phyloP scores from a whole-genome alignment of 2,113 vertebrate species.

The Cariama cristata region DNA sequence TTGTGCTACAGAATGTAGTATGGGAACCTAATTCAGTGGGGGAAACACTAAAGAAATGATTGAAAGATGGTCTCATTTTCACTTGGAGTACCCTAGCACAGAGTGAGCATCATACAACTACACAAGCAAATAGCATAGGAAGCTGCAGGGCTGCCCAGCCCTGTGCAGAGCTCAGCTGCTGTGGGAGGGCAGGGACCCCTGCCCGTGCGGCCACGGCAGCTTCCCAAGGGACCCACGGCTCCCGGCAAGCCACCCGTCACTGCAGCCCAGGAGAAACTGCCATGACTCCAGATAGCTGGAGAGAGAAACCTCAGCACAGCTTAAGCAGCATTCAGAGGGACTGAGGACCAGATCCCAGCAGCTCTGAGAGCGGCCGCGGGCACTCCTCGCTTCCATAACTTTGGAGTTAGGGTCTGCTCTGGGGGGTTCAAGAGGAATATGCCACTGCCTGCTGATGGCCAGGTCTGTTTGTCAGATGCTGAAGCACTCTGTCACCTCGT shows the following conservation, averaged over 20 bases:
- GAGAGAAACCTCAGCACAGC: too few species aligned
- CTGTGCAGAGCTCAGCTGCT: background rate
- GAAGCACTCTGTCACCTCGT: background rate
- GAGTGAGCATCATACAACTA: fast-evolving
- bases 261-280: background rate
- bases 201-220: fast-evolving
- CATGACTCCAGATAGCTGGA: fast-evolving
- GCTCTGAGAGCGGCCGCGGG: background rate
- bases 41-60: background rate
- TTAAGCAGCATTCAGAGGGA: background rate
- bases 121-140: background rate
- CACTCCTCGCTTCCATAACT: fast-evolving
- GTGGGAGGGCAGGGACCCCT: background rate
- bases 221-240: background rate
- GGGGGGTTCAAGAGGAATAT: fast-evolving
- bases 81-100: background rate
- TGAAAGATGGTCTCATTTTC: background rate
- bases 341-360: background rate
- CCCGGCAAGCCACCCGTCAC: background rate
- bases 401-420: background rate
- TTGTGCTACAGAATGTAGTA: background rate
- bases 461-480: background rate
- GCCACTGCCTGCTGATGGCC: background rate
- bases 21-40: background rate
- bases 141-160: background rate